Evolutionary conservation across 2,888 invertebrate species (phyloP).

Genomic region (Caenorhabditis sp.): DNA sequence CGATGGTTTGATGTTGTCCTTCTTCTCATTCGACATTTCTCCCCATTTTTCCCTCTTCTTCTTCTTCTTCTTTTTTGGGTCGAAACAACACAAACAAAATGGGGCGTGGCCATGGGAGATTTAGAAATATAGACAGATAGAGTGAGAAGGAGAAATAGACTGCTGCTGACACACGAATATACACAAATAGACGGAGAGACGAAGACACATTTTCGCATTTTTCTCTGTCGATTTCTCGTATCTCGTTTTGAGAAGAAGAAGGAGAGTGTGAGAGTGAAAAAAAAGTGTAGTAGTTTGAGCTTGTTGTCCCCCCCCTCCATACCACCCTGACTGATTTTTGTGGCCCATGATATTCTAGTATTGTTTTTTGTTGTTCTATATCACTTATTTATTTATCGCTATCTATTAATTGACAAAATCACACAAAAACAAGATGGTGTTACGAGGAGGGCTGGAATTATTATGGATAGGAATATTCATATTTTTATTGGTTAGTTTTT

Average conservation of each 20-base stretch:
- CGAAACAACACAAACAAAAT: background rate
- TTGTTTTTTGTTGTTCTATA: background rate
- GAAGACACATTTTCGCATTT: background rate
- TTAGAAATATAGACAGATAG: too few species aligned
- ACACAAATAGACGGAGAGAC: conserved; percentile 15
- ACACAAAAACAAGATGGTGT: background rate
- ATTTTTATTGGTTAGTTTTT: conserved; percentile 40
- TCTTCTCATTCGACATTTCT: conserved; percentile 18
- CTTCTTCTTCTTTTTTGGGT: background rate
- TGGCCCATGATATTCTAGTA: conserved; percentile 1
- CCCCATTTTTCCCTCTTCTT: background rate
- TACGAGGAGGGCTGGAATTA: background rate
- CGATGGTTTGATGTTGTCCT: conserved; percentile 26
- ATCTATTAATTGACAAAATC: background rate
- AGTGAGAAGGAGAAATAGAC: conserved; percentile 20
- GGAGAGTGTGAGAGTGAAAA: conserved; percentile 30
- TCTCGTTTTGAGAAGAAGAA: conserved; percentile 27
- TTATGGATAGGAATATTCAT: conserved; percentile 17
- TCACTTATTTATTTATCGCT: background rate
- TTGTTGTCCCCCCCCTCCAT: background rate
- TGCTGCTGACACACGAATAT: conserved; percentile 9
- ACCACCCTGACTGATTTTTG: background rate
- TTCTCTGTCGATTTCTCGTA: background rate
- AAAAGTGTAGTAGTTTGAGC: background rate
- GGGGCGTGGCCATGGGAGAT: conserved; percentile 10